These are phyloP conservation scores for Drosophila mauritiana DNA, from an alignment of 1,140 invertebrate species.

Conservation along the genomic window DNA sequence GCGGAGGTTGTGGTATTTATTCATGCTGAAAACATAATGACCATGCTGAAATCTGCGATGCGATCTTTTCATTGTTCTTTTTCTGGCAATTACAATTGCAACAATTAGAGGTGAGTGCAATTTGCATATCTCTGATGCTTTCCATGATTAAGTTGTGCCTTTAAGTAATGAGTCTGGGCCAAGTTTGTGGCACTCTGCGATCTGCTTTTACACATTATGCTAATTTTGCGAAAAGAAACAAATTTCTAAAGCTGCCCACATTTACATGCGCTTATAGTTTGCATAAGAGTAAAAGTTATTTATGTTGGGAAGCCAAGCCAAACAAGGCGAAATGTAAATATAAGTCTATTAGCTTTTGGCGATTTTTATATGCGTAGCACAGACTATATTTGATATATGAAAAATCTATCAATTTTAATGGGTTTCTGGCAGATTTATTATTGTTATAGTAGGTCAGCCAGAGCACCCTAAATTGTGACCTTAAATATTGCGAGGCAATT, in stretches of 20 bases:
- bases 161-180: conserved; percentile 31
- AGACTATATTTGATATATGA: not conserved
- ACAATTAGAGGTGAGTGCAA: conserved; percentile 22
- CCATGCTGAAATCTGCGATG: conserved; percentile 31
- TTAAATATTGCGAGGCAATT: not conserved
- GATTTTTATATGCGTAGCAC: conserved; percentile 2
- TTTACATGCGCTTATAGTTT: conserved; percentile 55
- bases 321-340: conserved; percentile 12
- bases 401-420: conserved; percentile 37
- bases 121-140: conserved; percentile 36
- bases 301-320: conserved; percentile 39
- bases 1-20: conserved; percentile 11
- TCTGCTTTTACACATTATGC: conserved; percentile 29
- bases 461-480: not conserved
- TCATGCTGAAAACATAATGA: conserved; percentile 51
- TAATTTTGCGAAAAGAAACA: conserved; percentile 37
- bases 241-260: conserved; percentile 66
- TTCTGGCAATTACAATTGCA: conserved; percentile 39
- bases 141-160: conserved; percentile 31
- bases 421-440: conserved; percentile 41
- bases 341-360: conserved; percentile 20
- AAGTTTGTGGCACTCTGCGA: conserved; percentile 3
- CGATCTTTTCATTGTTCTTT: conserved; percentile 35
- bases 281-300: conserved; percentile 81
- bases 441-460: conserved; percentile 13